Evolutionary conservation across 2,888 invertebrate genomes (phyloP).

Genomic region (Drosophila borborema): DNA sequence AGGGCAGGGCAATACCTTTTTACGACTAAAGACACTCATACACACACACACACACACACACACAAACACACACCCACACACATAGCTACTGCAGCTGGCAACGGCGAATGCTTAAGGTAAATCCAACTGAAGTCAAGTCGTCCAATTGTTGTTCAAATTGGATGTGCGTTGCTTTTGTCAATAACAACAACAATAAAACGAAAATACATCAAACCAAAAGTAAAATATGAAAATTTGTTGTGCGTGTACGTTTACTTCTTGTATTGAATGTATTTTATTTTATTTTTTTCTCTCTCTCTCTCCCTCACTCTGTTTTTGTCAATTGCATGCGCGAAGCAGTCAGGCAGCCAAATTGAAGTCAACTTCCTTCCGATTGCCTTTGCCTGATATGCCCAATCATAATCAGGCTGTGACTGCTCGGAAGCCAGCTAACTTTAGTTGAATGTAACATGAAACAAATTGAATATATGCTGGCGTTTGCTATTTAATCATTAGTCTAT

Average conservation of each 20-base stretch:
- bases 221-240: slow-evolving; percentile 21
- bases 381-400: slow-evolving; percentile 36
- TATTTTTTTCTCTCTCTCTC: too few relatives aligned
- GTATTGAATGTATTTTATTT: slow-evolving; percentile 22
- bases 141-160: slow-evolving; percentile 64
- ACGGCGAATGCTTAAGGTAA: slow-evolving; percentile 32
- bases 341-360: slow-evolving; percentile 43
- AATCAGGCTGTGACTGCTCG: slow-evolving; percentile 23
- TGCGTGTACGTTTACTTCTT: slow-evolving; percentile 22
- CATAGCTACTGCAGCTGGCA: slow-evolving; percentile 36
- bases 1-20: slow-evolving; percentile 51
- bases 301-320: slow-evolving; percentile 16
- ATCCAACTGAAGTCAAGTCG: slow-evolving; percentile 44
- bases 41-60: slow-evolving; percentile 6
- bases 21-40: slow-evolving; percentile 36
- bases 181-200: slow-evolving; percentile 41
- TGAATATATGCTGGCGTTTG: background rate
- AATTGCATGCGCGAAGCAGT: slow-evolving; percentile 41
- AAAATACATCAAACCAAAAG: slow-evolving; percentile 7
- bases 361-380: slow-evolving; percentile 56
- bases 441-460: background rate
- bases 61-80: slow-evolving; percentile 3
- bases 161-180: slow-evolving; percentile 46
- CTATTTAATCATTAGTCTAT: background rate
- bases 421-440: background rate